Conservation (phyloP, 2,113 vertebrate species). For the Pitta sordida region DNA sequence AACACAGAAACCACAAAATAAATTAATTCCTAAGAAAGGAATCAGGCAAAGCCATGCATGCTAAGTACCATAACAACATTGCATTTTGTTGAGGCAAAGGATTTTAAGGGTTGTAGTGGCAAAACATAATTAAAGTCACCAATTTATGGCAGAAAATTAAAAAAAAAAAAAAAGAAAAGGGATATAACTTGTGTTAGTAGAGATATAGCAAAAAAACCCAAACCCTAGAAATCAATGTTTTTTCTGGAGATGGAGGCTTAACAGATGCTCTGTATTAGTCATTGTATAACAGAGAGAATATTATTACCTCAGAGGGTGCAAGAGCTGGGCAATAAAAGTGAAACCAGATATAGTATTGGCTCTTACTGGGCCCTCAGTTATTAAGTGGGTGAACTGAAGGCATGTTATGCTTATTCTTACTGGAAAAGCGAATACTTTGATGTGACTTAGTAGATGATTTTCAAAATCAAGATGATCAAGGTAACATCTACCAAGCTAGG, state of each 20-base stretch:
- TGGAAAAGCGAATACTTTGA: slow-evolving; percentile 7
- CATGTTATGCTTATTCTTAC: not conserved
- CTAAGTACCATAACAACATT: not conserved
- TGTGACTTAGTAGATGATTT: not conserved
- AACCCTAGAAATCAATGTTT: not conserved
- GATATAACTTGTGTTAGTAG: not conserved
- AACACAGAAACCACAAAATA: not conserved
- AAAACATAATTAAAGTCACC: not conserved
- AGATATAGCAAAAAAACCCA: not conserved
- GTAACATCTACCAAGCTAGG: not conserved
- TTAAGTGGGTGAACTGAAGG: not conserved
- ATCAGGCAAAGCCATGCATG: not conserved
- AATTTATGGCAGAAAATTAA: not conserved
- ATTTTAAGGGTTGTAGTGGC: not conserved
- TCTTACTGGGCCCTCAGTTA: not conserved
- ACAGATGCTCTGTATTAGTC: slow-evolving; percentile 27
- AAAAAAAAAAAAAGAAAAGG: not conserved
- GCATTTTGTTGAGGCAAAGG: not conserved
- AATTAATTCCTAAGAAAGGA: not conserved
- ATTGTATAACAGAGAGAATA: not conserved
- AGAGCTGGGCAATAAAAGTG: slow-evolving; percentile 6
- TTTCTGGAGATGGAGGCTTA: not conserved
- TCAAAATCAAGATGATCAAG: not conserved
- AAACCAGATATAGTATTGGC: slow-evolving; percentile 24
- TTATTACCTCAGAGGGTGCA: not conserved